Percentiles rank a stretch among this genome's conserved stretches.
Evolutionary conservation across 2,797 vertebrate genomes (phyloP).

Genomic region (Atherinosoma microstoma): DNA sequence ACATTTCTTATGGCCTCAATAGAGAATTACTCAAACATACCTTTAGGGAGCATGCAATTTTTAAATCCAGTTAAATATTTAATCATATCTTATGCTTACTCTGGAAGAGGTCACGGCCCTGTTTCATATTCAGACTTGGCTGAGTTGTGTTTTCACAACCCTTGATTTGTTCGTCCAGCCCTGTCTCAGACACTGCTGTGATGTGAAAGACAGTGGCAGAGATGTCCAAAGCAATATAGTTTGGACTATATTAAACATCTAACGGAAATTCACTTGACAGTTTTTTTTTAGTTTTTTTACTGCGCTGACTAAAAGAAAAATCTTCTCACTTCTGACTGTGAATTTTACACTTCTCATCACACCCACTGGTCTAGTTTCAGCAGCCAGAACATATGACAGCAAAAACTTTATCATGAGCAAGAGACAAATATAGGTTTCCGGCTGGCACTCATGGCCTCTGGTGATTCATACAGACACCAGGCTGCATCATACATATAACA

Average conservation of each 20-base stretch:
- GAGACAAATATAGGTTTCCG: conserved; percentile 56
- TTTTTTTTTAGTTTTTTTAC: not conserved
- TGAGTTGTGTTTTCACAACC: conserved; percentile 53
- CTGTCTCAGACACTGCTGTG: conserved; percentile 28
- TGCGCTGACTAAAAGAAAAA: conserved; percentile 1
- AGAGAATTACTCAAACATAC: conserved; percentile 30
- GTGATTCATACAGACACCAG: conserved; percentile 65
- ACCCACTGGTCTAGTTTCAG: conserved; percentile 36
- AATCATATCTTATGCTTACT: conserved; percentile 41
- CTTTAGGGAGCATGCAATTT: conserved; percentile 50
- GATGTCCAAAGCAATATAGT: conserved; percentile 38
- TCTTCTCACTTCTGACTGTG: not conserved
- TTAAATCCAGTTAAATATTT: conserved; percentile 62
- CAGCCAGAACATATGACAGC: conserved; percentile 45
- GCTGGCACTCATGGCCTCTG: conserved; percentile 30
- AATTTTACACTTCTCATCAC: conserved; percentile 35
- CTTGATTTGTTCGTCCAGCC: conserved; percentile 57
- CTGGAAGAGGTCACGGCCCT: conserved; percentile 32
- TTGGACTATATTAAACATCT: conserved; percentile 7
- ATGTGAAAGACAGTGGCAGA: conserved; percentile 46
- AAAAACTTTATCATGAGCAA: conserved; percentile 60
- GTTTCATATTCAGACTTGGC: conserved; percentile 50
- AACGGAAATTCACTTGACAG: conserved; percentile 24
- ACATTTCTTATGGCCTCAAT: conserved; percentile 12
- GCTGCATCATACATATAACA: conserved; percentile 37